Base-by-base conservation (phyloP, 2,113 vertebrate species). In the Heterotilapia buettikoferi region DNA sequence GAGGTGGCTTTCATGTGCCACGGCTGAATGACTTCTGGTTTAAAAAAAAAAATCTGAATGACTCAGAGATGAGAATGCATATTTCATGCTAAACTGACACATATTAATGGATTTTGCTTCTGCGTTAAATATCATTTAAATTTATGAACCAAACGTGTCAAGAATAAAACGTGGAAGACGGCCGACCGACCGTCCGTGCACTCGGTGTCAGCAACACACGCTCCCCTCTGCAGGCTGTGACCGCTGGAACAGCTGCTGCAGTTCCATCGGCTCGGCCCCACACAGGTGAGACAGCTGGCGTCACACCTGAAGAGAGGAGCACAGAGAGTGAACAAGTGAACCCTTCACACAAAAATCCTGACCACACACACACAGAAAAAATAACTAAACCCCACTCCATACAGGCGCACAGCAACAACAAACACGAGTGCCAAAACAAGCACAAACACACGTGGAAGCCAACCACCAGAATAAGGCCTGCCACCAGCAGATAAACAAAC, bases 101-200 rank as follows among this genome's bases (percentile, higher is more conserved):
- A 78, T 78, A 52, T 78, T 52, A 78, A 78, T 31, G 3, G 73
- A 12, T n/a, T n/a, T 10, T 24, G 14, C 79, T 83, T 68, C n/a
- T 47, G 1, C 13, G 26, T 16, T 29, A n/a, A 40, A 50, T 5
- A 57, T 29, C 26, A 47, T 19, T 10, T 24, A 81, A 18, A 31
- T 43, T 31, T 82, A 8, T 40, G 36, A 79, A 52, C 9, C 36
- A 9, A 61, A 47, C 19, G 24, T n/a, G 53, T 47, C 16, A 54
- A 13, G 43, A 78, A 78, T 50, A 50, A 63, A 63, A 63, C 1
- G 16, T 50, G 16, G 56, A 82, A 13, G 53, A 83, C 10, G 43
- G 83, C 26, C 95, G 94, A 97, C 98, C 98, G 94, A 99, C 98
- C 98, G 92, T 98, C 97, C 94, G 97, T 97, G 95, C 98, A 99